Evolutionary conservation across 23 tunicate species (phyloP), one percentile per base, ranked within the genome.

Genomic region (Pegea sp.): DNA sequence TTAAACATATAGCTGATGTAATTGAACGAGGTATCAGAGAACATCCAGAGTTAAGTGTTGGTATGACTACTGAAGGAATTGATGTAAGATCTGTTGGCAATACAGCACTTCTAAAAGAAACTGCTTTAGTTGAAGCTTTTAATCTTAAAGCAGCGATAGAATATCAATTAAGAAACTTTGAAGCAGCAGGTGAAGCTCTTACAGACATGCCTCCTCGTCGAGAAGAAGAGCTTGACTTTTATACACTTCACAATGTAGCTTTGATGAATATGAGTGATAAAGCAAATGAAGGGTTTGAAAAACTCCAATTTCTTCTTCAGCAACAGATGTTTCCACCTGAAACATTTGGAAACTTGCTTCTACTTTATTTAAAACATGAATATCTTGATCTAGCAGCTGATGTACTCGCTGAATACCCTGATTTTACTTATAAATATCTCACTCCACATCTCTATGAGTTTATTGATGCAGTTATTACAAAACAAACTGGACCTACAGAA

Each of bases 121-220:
- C 98, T 2, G 90, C 98, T 7, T 53, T 89, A 31, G 71, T 89
- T 20, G 98, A 89, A 67, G 90, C 98, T 13, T 89, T 89, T 46
- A 89, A 89, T 62, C 62, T 89, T 18, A 89, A 89, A 58, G 90
- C 98, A 38, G 98, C 98, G 4, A 76, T 89, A 21, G 98, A 89
- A 43, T 89, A 89, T 33, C 90, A 89, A 30, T 53, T 89, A 63
- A 76, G 67, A 49, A 89, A 89, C 50, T 65, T 44, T 53, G 98
- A 89, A 25, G 90, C 98, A 5, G 98, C 98, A 2, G 64, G 80
- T 1, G 98, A 89, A 58, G 98, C 98, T 13, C 71, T 89, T 46
- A 89, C 98, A 30, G 98, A 89, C 69, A 89, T 89, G 98, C 98
- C 98, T n/a, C 90, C 90, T 20, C 50, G 95, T 22, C 64, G 77